phyloP scores from a whole-genome alignment of 2,888 invertebrate species.

The Sphaerophoria taeniata region DNA sequence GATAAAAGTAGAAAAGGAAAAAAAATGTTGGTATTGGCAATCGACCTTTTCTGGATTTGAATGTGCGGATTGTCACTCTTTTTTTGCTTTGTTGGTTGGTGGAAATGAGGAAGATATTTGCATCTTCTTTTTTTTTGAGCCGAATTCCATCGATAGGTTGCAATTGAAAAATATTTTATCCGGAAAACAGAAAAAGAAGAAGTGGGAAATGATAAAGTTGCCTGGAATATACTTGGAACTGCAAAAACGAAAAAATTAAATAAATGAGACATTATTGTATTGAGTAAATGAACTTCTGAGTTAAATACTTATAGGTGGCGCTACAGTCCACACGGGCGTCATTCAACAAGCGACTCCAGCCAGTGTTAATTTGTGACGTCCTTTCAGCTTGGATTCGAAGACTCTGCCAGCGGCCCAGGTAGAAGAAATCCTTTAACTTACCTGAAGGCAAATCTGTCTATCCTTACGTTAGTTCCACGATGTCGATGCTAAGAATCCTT shows the following conservation, averaged over 20 bases:
- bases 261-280: background rate
- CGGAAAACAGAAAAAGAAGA: background rate
- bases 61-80: constrained; percentile 71
- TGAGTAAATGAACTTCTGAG: no score
- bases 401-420: no score
- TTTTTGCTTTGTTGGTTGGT: constrained; percentile 20
- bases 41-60: constrained; percentile 49
- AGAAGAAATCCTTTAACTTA: no score
- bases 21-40: constrained; percentile 23
- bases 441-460: no score
- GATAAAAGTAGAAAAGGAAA: background rate
- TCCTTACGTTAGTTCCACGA: no score
- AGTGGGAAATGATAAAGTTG: constrained; percentile 11
- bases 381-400: no score
- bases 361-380: no score
- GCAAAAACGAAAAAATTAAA: constrained; percentile 20
- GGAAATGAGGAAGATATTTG: constrained; percentile 57
- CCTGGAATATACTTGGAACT: constrained; percentile 22
- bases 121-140: constrained; percentile 45
- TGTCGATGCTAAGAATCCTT: no score
- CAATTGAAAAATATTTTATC: constrained; percentile 60
- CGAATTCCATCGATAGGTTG: constrained; percentile 65
- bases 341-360: no score
- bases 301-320: no score
- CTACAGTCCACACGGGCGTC: no score